Evolutionary conservation across 1,140 invertebrate species (phyloP), one percentile per base, ranked within the genome.

Genomic region (Apis cerana): DNA sequence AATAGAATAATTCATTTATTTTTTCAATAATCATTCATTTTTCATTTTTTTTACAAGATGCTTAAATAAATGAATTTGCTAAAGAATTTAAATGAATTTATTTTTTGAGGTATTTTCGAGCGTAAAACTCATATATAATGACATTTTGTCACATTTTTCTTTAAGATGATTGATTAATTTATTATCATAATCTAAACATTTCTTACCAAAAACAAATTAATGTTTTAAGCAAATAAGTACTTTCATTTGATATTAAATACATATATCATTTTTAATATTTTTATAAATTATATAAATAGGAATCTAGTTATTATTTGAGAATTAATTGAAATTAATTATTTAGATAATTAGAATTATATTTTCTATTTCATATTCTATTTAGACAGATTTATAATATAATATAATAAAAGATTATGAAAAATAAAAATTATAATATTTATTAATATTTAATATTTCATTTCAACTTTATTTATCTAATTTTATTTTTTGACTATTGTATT

Each of bases 61-160:
- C 70, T 19, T 13, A 7, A 85, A 85, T 62, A 52, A 61, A 43
- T 48, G 56, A 82, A 80, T 61, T 21, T 68, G 78, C 82, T 21
- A 59, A 84, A 86, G 64, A 75, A 65, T 17, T 61, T 69, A 65
- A n/a, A 77, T 48, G 86, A 84, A 88, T 89, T 89, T 72, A 89
- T 88, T 88, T 89, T 86, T 56, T 65, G 7, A 15, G 65, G 79
- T 88, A 84, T 76, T 82, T 86, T 87, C 82, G 70, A 83, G 64
- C 79, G 85, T 85, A 87, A 87, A 80, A 79, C 74, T 74, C 64
- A 82, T 62, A 68, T 59, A 33, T 85, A 89, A 89, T 79, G 68
- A 87, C 59, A 75, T 88, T 86, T 89, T 75, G 79, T 89, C 85
- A 33, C 75, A 83, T 75, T 69, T 21, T 58, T 79, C 68, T 78